These are phyloP conservation scores for Erebia palarica DNA, from an alignment of 2,888 invertebrate genomes.

Conservation along the genomic window DNA sequence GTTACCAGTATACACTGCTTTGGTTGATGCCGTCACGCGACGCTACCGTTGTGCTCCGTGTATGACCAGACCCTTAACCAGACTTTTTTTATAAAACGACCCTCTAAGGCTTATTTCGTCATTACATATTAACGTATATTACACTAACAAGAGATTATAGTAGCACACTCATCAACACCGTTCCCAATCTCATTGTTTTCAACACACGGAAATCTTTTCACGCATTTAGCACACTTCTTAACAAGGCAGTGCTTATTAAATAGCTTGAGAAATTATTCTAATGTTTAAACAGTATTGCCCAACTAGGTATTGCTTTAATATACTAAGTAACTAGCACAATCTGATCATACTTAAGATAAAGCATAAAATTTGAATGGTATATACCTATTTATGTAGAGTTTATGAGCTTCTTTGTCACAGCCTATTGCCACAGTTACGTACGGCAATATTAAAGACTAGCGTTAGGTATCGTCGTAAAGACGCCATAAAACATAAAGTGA, in stretches of 20 bases:
- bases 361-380: background rate
- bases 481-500: no score
- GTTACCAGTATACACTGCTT: no score
- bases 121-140: conserved; percentile 13
- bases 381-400: background rate
- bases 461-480: no score
- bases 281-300: conserved; percentile 3
- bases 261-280: conserved; percentile 18
- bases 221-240: conserved; percentile 20
- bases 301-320: conserved; percentile 2
- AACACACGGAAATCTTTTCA: conserved; percentile 21
- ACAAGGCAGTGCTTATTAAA: conserved; percentile 12
- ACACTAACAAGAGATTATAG: conserved; percentile 20
- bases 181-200: conserved; percentile 27
- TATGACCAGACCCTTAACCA: conserved; percentile 44
- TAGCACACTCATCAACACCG: conserved; percentile 10
- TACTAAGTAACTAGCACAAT: background rate
- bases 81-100: conserved; percentile 54
- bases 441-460: no score
- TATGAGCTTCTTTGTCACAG: background rate
- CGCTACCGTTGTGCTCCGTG: background rate
- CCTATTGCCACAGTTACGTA: background rate
- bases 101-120: conserved; percentile 32
- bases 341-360: background rate
- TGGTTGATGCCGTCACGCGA: no score